phyloP scores from a whole-genome alignment of 37 sponge, comb jelly and placozoan species.

The Crambe crambe region DNA sequence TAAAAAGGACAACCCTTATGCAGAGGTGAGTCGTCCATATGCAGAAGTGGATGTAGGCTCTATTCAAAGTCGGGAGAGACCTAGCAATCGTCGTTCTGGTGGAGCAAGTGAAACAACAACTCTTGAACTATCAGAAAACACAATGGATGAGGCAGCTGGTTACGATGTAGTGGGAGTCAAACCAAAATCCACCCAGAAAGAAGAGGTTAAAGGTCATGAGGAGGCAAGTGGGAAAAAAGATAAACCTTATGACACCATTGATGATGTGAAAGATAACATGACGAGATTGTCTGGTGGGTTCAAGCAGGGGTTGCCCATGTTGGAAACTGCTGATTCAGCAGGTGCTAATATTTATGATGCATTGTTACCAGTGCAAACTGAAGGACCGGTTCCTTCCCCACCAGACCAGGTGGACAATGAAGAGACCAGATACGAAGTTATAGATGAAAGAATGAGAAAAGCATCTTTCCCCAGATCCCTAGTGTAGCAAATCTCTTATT shows the following conservation, averaged over 20 bases:
- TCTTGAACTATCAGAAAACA: background rate
- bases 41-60: background rate
- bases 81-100: background rate
- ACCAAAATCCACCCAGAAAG: background rate
- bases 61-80: too few relatives aligned
- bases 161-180: background rate
- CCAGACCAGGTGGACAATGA: too few relatives aligned
- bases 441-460: too few relatives aligned
- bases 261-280: background rate
- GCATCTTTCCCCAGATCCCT: too few relatives aligned
- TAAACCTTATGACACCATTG: conserved; percentile 29
- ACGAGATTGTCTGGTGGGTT: background rate
- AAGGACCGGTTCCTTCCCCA: too few relatives aligned
- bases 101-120: background rate
- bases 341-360: background rate
- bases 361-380: background rate
- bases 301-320: conserved; percentile 6
- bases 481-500: too few relatives aligned
- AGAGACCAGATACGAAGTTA: too few relatives aligned
- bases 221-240: background rate
- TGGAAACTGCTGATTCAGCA: background rate
- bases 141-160: background rate
- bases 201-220: background rate
- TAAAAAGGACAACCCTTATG: conserved; percentile 8
- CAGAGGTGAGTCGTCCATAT: conserved; percentile 6